These are phyloP conservation scores for Neelides folsomi DNA, from an alignment of 2,888 invertebrate species.

Conservation along the genomic window DNA sequence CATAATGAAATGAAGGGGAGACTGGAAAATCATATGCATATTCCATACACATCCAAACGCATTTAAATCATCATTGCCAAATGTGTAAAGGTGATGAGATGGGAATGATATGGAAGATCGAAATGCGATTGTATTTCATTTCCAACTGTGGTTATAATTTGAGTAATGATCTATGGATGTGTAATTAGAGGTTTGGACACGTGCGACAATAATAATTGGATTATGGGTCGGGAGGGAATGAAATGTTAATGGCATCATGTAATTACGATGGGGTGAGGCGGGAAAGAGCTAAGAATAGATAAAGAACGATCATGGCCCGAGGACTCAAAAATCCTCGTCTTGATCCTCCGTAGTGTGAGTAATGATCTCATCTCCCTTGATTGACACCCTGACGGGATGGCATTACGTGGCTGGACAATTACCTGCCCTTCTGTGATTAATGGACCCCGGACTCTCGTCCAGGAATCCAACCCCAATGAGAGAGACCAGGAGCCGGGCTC, in stretches of 20 bases:
- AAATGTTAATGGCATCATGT: not conserved
- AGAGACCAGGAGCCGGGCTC: slow-evolving; percentile 1
- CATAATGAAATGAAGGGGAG: no score
- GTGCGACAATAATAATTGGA: slow-evolving; percentile 11
- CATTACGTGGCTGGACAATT: slow-evolving; percentile 27
- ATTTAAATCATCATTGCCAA: no score
- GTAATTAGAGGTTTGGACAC: slow-evolving; percentile 12
- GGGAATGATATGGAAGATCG: no score
- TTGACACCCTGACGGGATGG: slow-evolving; percentile 26
- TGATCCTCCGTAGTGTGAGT: slow-evolving; percentile 14
- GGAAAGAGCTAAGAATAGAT: not conserved
- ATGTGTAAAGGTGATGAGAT: no score
- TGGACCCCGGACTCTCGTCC: slow-evolving; percentile 11
- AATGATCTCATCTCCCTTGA: slow-evolving; percentile 31
- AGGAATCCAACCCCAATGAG: not conserved
- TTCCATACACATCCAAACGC: no score
- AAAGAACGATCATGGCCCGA: not conserved
- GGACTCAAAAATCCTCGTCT: not conserved
- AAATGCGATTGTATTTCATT: no score
- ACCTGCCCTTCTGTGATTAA: slow-evolving; percentile 30
- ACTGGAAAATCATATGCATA: no score
- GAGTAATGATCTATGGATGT: no score
- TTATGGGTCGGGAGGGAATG: no score
- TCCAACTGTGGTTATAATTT: no score
- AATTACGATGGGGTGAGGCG: not conserved